These are phyloP conservation scores for Calephelis virginiensis DNA, from an alignment of 1,140 invertebrate genomes.

Conservation along the genomic window DNA sequence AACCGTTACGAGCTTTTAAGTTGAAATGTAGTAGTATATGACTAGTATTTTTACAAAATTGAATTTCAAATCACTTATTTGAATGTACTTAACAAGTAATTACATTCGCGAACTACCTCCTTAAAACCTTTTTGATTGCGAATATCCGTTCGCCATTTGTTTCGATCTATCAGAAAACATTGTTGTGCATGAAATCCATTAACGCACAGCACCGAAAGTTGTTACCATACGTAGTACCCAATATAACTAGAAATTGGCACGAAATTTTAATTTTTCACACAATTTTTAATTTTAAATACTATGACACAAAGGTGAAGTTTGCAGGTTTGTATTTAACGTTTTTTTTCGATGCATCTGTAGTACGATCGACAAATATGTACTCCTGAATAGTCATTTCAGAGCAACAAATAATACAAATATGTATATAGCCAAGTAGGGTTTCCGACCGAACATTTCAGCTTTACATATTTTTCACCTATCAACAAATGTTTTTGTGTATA, in stretches of 20 bases:
- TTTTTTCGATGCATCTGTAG: constrained; percentile 11
- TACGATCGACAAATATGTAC: constrained; percentile 46
- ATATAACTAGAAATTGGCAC: constrained; percentile 3
- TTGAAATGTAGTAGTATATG: too few species aligned
- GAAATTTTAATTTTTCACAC: neutral
- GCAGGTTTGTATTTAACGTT: neutral
- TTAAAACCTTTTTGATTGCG: constrained; percentile 42
- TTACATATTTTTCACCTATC: neutral
- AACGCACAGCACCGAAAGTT: constrained; percentile 48
- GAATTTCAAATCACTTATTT: too few species aligned
- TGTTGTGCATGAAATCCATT: constrained; percentile 66
- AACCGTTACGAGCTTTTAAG: too few species aligned
- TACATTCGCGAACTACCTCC: constrained; percentile 4
- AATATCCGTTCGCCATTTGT: constrained; percentile 56
- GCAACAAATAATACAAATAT: constrained; percentile 48
- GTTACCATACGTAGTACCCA: constrained; percentile 36
- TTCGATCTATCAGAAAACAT: constrained; percentile 60
- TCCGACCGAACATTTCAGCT: neutral
- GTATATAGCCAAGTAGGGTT: constrained; percentile 28
- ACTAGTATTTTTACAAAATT: too few species aligned
- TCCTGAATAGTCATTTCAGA: constrained; percentile 44
- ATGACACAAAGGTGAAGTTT: neutral
- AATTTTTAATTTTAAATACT: constrained; percentile 7
- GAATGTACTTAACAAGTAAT: too few species aligned
- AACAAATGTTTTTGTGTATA: too few species aligned